Conservation (phyloP, 2,797 vertebrate genomes). For the Choloepus didactylus region DNA sequence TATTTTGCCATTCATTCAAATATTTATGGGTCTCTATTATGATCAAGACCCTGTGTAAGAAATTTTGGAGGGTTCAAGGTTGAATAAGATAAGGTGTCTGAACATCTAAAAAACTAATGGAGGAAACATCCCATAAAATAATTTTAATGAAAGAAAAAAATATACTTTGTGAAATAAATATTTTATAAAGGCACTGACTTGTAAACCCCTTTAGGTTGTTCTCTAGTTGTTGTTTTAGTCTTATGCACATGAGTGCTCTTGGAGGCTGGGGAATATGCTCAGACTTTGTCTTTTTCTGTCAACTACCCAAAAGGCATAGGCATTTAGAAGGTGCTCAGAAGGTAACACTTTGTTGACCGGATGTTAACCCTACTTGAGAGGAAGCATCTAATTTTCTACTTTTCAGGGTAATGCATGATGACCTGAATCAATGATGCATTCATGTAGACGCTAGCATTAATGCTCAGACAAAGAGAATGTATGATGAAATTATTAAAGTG, state of each 20-base stretch:
- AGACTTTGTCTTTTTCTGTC: not conserved
- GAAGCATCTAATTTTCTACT: not conserved
- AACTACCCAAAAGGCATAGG: not conserved
- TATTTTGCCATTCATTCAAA: not conserved
- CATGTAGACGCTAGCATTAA: not conserved
- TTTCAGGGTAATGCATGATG: not conserved
- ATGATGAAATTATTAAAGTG: not conserved
- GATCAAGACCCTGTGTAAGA: not conserved
- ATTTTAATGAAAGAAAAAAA: conserved; percentile 35
- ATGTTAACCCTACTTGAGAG: not conserved
- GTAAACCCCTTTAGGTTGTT: not conserved
- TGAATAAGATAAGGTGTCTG: not conserved
- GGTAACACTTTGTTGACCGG: not conserved
- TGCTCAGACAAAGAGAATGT: conserved; percentile 1
- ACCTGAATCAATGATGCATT: not conserved
- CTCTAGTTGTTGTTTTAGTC: not conserved
- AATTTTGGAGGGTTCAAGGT: not conserved
- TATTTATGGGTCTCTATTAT: not conserved
- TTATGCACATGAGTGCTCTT: not conserved
- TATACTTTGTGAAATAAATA: conserved; percentile 27
- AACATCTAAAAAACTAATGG: not conserved
- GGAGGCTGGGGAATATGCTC: not conserved
- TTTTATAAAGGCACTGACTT: not conserved
- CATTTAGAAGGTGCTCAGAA: not conserved
- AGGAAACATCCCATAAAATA: not conserved